Base-by-base conservation (phyloP, 2,888 invertebrate genomes). In the Crossocerus cetratus region DNA sequence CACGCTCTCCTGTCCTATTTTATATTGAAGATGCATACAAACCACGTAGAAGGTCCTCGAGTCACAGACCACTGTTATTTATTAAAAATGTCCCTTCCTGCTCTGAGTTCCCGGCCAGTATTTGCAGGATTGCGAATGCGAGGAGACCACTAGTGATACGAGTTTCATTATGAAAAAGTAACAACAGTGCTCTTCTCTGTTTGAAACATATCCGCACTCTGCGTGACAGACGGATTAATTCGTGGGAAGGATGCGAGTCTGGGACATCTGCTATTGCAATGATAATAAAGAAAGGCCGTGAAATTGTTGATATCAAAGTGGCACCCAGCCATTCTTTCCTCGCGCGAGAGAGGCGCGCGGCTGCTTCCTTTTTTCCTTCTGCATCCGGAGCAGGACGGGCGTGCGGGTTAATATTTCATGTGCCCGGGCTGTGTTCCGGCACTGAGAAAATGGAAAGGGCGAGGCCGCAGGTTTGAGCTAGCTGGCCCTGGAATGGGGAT, bases 371-470 rank as follows among this genome's bases (percentile, higher is more conserved):
- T 75, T 73, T 73, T 62, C 65, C 68, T 71, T 57, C 69, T 79
- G 84, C 82, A 86, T 85, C 84, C 86, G 85, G 83, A 82, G 81
- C 80, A 32, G 32, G 32, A 32, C 32, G 32, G 78, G 82, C 78
- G 83, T 80, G 80, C 82, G 76, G 86, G 86, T 88, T 88, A 88
- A 88, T 88, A 88, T 88, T 88, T 88, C 87, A 88, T 84, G 85
- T 80, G 84, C 84, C 82, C 83, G 86, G 84, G 81, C 49, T 49
- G 16, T 84, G 85, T 87, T 88, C 87, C 88, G 87, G 88, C 86
- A 85, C 84, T 82, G 87, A 83, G 87, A 87, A 88, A 88, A 88
- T 86, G 83, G 86, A 83, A 86, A 83, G 85, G 86, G 84, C 77
- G 74, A 77, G 80, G 72, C 74, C 78, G 67, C 81, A 56, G 78